These are phyloP conservation scores for Pseudococcus jackbeardsleyi DNA, from an alignment of 2,888 invertebrate species.

Conservation along the genomic window DNA sequence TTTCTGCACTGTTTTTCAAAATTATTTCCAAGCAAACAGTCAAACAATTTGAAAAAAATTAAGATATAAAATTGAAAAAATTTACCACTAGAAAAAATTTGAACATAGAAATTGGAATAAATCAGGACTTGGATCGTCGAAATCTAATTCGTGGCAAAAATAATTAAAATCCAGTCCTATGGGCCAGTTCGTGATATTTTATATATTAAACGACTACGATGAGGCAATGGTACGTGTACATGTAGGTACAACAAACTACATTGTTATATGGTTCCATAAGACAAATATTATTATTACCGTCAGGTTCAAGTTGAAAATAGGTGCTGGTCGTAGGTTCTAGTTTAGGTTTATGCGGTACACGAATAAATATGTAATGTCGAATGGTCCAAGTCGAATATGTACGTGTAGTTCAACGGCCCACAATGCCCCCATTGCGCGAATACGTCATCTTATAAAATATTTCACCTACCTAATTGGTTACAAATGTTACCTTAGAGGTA, in stretches of 20 bases:
- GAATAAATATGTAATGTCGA: background rate
- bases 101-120: too few species aligned
- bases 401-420: conserved; percentile 9
- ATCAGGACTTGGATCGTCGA: too few species aligned
- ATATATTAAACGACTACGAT: background rate
- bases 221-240: background rate
- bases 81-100: too few species aligned
- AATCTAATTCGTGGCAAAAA: too few species aligned
- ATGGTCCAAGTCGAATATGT: conserved; percentile 1
- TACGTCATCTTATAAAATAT: conserved; percentile 37
- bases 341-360: conserved; percentile 66
- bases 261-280: conserved; percentile 29
- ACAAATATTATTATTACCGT: conserved; percentile 44
- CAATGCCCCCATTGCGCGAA: conserved; percentile 33
- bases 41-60: too few species aligned
- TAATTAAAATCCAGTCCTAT: too few species aligned
- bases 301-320: conserved; percentile 56
- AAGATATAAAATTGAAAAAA: too few species aligned
- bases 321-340: conserved; percentile 3
- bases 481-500: background rate
- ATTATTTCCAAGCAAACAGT: too few species aligned
- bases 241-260: conserved; percentile 26
- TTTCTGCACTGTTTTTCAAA: too few species aligned
- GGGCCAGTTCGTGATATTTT: background rate
- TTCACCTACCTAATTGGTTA: conserved; percentile 6